Percentiles rank a stretch among this genome's conserved stretches.
Evolutionary conservation across 2,113 vertebrate species (phyloP).

Genomic region (Tyto alba): DNA sequence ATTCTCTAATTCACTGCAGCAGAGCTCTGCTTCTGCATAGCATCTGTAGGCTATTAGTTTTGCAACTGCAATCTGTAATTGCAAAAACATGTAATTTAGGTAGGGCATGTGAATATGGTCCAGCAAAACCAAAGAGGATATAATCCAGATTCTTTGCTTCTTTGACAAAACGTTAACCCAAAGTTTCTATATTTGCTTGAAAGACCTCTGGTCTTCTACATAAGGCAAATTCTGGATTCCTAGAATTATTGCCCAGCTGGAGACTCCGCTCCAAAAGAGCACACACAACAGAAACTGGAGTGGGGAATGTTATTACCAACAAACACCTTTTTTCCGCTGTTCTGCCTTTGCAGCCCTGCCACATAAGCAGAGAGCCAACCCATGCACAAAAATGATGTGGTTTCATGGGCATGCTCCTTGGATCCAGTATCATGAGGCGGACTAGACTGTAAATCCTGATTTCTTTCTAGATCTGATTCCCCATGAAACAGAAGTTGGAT

Average conservation of each 20-base stretch:
- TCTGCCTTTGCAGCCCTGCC: neutral
- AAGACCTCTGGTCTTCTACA: neutral
- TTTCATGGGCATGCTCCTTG: neutral
- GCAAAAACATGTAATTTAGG: constrained; percentile 64
- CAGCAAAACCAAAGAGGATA: constrained; percentile 31
- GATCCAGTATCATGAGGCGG: neutral
- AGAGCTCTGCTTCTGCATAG: constrained; percentile 8
- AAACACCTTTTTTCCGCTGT: neutral
- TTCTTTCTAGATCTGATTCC: neutral
- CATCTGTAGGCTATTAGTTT: constrained; percentile 60
- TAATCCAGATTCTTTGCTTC: constrained; percentile 30
- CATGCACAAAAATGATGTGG: neutral
- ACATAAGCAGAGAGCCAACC: neutral
- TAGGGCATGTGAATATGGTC: constrained; percentile 24
- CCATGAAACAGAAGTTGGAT: neutral
- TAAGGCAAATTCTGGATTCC: neutral
- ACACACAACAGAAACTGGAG: neutral
- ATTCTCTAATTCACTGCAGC: neutral
- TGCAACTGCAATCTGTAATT: constrained; percentile 58
- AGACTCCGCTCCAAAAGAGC: neutral
- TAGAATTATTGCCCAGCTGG: neutral
- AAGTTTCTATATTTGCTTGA: constrained; percentile 13
- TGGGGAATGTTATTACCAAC: neutral
- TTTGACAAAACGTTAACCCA: constrained; percentile 22
- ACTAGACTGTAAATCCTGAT: neutral